Base-by-base conservation (phyloP, 1,140 invertebrate species). In the Microplitis demolitor region DNA sequence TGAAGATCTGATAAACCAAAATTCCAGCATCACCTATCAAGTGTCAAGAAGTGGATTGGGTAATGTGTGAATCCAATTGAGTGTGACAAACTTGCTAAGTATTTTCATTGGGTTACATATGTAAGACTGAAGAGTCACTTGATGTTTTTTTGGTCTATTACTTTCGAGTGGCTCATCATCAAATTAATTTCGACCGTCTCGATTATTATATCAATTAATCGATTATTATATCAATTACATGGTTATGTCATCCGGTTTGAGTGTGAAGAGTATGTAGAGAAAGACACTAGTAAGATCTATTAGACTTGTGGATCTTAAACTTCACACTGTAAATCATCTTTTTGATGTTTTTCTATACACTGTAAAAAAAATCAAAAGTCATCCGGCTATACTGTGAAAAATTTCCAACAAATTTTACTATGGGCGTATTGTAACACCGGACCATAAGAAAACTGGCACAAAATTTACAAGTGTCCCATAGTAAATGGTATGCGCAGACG, bases 161-260 rank as follows among this genome's bases (percentile, higher is more conserved):
- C 11, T 16, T 16, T 39, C 63, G 74, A 31, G 67, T 9, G 72
- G 63, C 76, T 78, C 77, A 64, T 71, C 73, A 74, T 78, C 74
- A 81, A 80, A 79, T 83, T 80, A 81, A 80, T 76, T 77, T 79
- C 74, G 74, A 76, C 80, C 76, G 79, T 80, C 82, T 74, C 78
- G 78, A 82, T 83, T 82, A 82, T 83, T 82, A 82, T 80, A 83
- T 79, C 77, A 82, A 84, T 84, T 84, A 84, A 45, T 74, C 78
- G 78, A 82, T 83, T 82, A 82, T 83, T 82, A 82, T 80, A 83
- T 79, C 78, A 82, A 84, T 84, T 82, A 78, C 77, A 66, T 74
- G 77, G 76, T 72, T 80, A 77, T 69, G 77, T 77, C 81, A 83
- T 83, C 82, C 82, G 81, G 81, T 82, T 79, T 77, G 78, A 74